Evolutionary conservation across 2,113 vertebrate species (phyloP).

Genomic region (Saguinus imperator): DNA sequence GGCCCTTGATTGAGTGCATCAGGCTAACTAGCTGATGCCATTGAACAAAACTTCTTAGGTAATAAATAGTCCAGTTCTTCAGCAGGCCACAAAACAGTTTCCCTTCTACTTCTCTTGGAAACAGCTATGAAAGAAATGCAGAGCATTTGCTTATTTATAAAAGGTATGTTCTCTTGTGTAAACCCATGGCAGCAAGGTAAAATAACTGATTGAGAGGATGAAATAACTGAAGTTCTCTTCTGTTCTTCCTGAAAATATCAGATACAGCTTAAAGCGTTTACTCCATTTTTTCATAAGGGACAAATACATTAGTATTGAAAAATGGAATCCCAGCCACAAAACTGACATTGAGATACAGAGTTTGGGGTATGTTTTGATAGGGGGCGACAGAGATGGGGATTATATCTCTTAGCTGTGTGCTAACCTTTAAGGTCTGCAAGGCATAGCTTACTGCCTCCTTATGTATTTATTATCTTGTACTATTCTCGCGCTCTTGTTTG

Average conservation of each 20-base stretch:
- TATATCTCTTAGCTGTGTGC: not conserved
- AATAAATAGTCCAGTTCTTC: not conserved
- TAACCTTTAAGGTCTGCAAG: not conserved
- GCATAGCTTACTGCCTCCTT: not conserved
- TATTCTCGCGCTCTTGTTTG: not conserved
- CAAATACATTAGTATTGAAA: not conserved
- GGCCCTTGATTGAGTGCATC: not conserved
- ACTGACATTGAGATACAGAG: not conserved
- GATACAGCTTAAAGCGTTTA: not conserved
- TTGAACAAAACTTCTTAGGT: not conserved
- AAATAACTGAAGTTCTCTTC: not conserved
- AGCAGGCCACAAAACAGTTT: not conserved
- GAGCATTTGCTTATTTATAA: not conserved
- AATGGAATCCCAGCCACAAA: not conserved
- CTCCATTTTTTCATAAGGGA: conserved; percentile 6
- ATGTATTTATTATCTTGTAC: not conserved
- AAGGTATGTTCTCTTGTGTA: not conserved
- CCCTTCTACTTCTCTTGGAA: not conserved
- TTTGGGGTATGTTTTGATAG: not conserved
- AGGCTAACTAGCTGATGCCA: not conserved
- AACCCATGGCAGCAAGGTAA: not conserved
- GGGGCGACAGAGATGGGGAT: not conserved
- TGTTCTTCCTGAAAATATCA: not conserved
- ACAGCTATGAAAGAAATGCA: conserved; percentile 11
- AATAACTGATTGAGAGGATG: not conserved